phyloP scores from a whole-genome alignment of 2,888 invertebrate species.

The Cerastis rubricosa region DNA sequence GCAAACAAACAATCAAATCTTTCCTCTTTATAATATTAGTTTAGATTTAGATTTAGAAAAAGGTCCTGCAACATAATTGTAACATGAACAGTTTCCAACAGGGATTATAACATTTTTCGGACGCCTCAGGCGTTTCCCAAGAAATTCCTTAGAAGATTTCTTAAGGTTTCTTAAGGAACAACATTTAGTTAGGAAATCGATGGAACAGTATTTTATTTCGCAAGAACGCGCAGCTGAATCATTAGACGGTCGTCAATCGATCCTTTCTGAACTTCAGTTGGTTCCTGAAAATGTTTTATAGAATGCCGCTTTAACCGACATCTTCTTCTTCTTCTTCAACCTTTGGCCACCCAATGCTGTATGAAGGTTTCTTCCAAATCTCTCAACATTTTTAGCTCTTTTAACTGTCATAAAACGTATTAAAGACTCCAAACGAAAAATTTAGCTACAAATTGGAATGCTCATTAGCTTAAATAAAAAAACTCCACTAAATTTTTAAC shows the following conservation, averaged over 20 bases:
- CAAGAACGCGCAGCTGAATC: slow-evolving; percentile 31
- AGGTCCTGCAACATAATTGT: not conserved
- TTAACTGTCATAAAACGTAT: slow-evolving; percentile 13
- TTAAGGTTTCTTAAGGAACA: slow-evolving; percentile 25
- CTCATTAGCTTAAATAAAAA: slow-evolving; percentile 64
- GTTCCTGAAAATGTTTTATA: slow-evolving; percentile 29
- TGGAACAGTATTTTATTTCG: slow-evolving; percentile 46
- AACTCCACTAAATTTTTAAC: not conserved
- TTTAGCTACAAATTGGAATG: slow-evolving; percentile 48
- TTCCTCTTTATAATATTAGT: too few relatives aligned
- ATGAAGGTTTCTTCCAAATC: too few relatives aligned
- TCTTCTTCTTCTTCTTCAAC: not conserved
- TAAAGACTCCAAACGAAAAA: slow-evolving; percentile 25
- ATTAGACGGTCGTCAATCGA: slow-evolving; percentile 52
- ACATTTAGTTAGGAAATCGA: slow-evolving; percentile 28
- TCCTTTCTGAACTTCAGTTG: slow-evolving; percentile 24
- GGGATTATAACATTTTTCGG: slow-evolving; percentile 37
- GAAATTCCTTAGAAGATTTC: slow-evolving; percentile 38
- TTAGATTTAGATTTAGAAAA: too few relatives aligned
- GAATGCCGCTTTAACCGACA: not conserved
- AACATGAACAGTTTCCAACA: slow-evolving; percentile 24
- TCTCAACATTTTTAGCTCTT: too few relatives aligned
- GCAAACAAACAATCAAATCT: too few relatives aligned
- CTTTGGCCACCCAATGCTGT: not conserved
- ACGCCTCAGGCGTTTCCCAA: slow-evolving; percentile 36